A percentile compares a stretch with the other conserved stretches of the same genome.
Conservation (phyloP, 2,797 vertebrate species). For the Hirundo rustica region DNA sequence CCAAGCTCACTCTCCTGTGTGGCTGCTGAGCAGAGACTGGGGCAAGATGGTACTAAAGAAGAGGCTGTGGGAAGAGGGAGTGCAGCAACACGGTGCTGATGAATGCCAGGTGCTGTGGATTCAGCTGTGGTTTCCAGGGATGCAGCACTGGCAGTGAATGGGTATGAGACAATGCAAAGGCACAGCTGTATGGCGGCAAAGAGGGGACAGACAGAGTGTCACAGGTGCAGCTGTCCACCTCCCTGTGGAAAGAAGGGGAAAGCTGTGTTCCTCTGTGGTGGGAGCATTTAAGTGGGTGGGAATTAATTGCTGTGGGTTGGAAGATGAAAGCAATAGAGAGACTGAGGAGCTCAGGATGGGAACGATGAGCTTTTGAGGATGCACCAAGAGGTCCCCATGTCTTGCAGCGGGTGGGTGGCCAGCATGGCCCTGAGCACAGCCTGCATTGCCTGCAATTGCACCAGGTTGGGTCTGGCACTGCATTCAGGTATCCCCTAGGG, state of each 20-base stretch:
- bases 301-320: not conserved
- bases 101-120: not conserved
- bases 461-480: not conserved
- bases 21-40: not conserved
- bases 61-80: not conserved
- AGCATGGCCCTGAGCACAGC: not conserved
- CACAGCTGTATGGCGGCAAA: fast-evolving
- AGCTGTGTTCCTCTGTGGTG: not conserved
- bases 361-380: not conserved
- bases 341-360: not conserved
- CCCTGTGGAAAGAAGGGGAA: not conserved
- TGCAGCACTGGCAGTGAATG: not conserved
- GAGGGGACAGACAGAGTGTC: fast-evolving
- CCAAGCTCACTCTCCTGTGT: fast-evolving
- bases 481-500: not conserved
- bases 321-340: not conserved
- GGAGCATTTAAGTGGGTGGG: not conserved
- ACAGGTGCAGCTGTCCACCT: not conserved
- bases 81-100: fast-evolving
- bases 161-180: not conserved
- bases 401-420: not conserved
- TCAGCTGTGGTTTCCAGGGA: not conserved
- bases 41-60: not conserved
- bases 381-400: not conserved
- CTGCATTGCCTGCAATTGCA: not conserved